A percentile compares a stretch with the other conserved stretches of the same genome.
Conservation (phyloP, 2,797 vertebrate species). For the Podargus strigoides region DNA sequence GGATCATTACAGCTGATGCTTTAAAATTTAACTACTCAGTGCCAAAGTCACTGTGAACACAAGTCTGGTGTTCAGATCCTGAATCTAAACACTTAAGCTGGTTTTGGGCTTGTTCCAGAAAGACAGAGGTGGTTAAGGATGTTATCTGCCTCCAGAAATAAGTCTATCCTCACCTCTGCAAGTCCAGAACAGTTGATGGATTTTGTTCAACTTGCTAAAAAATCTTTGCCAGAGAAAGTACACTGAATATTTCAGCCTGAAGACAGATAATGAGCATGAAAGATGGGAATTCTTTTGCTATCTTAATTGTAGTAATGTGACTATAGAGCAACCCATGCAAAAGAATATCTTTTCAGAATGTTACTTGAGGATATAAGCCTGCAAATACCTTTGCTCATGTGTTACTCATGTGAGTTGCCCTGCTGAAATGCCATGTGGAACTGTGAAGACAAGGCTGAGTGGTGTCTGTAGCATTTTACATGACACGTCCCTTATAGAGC, state of each 20-base stretch:
- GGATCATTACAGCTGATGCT: not conserved
- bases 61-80: not conserved
- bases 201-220: not conserved
- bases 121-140: not conserved
- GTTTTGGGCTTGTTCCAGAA: not conserved
- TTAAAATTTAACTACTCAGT: not conserved
- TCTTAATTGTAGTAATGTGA: not conserved
- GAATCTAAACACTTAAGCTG: not conserved
- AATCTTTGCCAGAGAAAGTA: not conserved
- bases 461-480: not conserved
- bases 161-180: not conserved
- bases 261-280: not conserved
- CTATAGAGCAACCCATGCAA: not conserved
- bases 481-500: not conserved
- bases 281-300: not conserved
- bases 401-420: not conserved
- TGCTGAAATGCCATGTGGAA: not conserved
- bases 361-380: not conserved
- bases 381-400: conserved; percentile 5
- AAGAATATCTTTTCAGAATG: not conserved
- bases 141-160: not conserved
- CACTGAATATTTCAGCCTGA: not conserved
- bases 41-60: not conserved
- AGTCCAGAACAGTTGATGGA: not conserved
- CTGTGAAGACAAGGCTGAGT: conserved; percentile 22